Evolutionary conservation across 2,888 invertebrate genomes (phyloP).

Genomic region (Aspidiotus destructor): DNA sequence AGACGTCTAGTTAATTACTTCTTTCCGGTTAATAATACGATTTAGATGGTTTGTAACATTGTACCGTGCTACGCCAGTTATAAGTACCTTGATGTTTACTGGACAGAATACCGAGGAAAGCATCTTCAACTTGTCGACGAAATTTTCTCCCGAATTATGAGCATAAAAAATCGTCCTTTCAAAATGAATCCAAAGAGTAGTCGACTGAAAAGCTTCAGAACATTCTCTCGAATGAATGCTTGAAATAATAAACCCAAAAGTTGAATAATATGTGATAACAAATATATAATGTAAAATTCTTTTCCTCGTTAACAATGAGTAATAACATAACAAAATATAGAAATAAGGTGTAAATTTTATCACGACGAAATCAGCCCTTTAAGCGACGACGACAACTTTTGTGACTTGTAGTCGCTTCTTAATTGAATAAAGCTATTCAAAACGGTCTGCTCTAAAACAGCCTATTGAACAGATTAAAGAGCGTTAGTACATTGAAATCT

Average conservation of each 20-base stretch:
- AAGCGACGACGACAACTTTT: constrained; percentile 57
- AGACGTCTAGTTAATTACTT: constrained; percentile 28
- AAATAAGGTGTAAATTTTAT: too few species aligned
- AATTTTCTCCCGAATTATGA: too few species aligned
- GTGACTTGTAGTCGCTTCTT: constrained; percentile 84
- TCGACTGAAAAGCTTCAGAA: too few species aligned
- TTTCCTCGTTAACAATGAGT: too few species aligned
- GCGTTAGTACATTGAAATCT: background rate
- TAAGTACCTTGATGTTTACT: background rate
- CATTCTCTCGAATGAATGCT: too few species aligned
- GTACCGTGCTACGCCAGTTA: constrained; percentile 6
- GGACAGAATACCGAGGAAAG: background rate
- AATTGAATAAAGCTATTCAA: constrained; percentile 88
- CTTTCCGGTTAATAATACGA: constrained; percentile 28
- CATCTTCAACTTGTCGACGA: background rate
- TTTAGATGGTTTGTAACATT: constrained; percentile 24
- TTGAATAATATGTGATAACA: too few species aligned
- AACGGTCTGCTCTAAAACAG: constrained; percentile 78
- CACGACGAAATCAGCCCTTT: constrained; percentile 42
- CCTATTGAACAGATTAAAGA: constrained; percentile 48
- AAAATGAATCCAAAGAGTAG: too few species aligned
- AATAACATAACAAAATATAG: too few species aligned
- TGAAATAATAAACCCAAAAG: too few species aligned
- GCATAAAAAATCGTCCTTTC: too few species aligned
- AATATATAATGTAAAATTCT: too few species aligned